Base-by-base conservation (phyloP, 2,797 vertebrate genomes). In the Sebastolobus altivelis region DNA sequence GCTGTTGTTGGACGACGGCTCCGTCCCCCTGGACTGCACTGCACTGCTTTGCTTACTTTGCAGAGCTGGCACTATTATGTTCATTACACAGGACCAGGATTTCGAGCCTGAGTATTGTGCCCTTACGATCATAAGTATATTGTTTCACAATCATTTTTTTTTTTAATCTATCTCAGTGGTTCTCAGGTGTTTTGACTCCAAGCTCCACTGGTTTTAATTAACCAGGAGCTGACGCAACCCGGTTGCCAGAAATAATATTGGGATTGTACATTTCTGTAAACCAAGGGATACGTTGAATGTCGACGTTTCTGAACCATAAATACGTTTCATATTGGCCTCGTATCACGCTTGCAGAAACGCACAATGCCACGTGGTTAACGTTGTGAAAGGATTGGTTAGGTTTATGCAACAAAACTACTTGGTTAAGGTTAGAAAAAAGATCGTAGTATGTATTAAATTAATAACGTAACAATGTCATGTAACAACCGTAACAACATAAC, bases 1-100 rank as follows among this genome's bases (percentile, higher is more conserved):
- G 88, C 80, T 87, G 88, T 79, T 89, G 81, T 84, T 78, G 81
- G 89, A 94, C 93, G 91, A 87, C 87, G 92, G 86, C 87, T 88
- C 80, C 2, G 38, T 82, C 86, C 91, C 92, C 55, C 73, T 65
- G 83, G 93, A 87, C 80, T 65, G 27, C 77, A 52, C 70, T 52
- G 85, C 52, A 52, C 70, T 52, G 85, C 52, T 86, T 79, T 83
- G 81, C 81, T 89, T 89, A 75, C 79, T 84, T 80, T 89, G 86
- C 91, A 88, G 76, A 67, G 46, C 62, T n/a, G 66, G 31, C 75
- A 79, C 55, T 61, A 54, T 76, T 74, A 25, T 27, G 43, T 82
- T 78, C 65, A 79, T 78, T 86, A 81, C 27, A 75, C 22, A 66
- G 43, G 59, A 79, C 43, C 46, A 37, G 33, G 38, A 78, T 56